Base-by-base conservation (phyloP, 2,888 invertebrate genomes). In the Nomada flava region DNA sequence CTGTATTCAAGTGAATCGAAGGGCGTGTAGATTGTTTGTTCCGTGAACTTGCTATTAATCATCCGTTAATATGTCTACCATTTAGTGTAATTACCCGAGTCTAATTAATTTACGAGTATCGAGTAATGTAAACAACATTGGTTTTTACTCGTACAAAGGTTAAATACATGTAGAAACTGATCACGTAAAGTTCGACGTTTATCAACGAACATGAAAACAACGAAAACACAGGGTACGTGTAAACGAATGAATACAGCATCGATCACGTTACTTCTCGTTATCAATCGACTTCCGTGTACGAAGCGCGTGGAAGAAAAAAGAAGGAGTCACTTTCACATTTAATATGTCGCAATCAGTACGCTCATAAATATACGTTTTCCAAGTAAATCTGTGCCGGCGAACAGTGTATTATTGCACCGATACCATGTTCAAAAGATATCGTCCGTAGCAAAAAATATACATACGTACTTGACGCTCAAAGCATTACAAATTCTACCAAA, bases 241-340 rank as follows among this genome's bases (percentile, higher is more conserved):
- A 72, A 72, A 2, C 63, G 15, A 53, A 63, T 36, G 23, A 64
- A 42, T 11, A 42, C 42, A 23, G 63, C 3, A 63, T 72, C 53
- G 63, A 64, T 72, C 63, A 53, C 63, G 72, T 72, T 23, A 10
- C 9, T 42, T 18, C 36, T 53, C 50, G 29, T 72, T 53, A 72
- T 63, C 71, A 13, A 42, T 44, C 23, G 53, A 64, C 63, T 72
- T 72, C 63, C 42, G 63, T 42, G 63, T 72, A 44, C 23, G 9
- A 72, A 63, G 42, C 62, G 71, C 50, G 62, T 52, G 50, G 47
- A 47, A 63, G 60, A 62, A 50, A 44, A 42, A 60, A 23, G 29
- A 1, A 36, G 36, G 36, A 36, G 36, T 36, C 36, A 36, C 63
- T 50, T 52, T 72, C n/a, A 0, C 42, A 42, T 18, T 53, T 63